Conservation (phyloP, 2,797 vertebrate species). For the Cetoscarus ocellatus region DNA sequence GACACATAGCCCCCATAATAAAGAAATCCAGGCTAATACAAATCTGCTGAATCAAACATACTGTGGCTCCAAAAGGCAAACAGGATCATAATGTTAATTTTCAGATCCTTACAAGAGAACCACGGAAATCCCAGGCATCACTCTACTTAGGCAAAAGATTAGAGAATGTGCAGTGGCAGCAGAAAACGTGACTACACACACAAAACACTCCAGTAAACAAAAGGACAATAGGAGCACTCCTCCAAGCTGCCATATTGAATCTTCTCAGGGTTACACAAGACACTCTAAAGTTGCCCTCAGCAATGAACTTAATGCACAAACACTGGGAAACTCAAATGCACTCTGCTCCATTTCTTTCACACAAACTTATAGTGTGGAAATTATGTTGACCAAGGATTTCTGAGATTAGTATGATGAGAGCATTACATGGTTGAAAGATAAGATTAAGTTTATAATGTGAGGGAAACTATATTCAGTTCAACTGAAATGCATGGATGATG, state of each 20-base stretch:
- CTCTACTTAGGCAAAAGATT: constrained; percentile 28
- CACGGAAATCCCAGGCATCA: constrained; percentile 34
- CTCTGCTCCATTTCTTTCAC: neutral
- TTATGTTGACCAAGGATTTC: neutral
- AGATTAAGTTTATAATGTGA: neutral
- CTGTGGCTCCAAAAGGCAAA: constrained; percentile 8
- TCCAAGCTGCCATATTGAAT: constrained; percentile 17
- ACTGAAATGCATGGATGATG: too few relatives aligned
- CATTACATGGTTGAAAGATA: neutral
- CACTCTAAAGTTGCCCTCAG: constrained; percentile 17
- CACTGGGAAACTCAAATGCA: neutral
- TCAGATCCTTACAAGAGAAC: constrained; percentile 14
- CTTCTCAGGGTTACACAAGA: constrained; percentile 26
- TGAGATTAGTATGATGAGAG: neutral
- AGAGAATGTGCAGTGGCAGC: constrained; percentile 25
- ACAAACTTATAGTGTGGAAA: neutral
- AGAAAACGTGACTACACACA: constrained; percentile 20
- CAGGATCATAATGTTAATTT: constrained; percentile 14
- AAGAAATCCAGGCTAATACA: constrained; percentile 1
- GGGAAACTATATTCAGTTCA: neutral
- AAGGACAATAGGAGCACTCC: constrained; percentile 11
- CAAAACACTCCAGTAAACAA: constrained; percentile 19
- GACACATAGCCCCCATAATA: too few relatives aligned
- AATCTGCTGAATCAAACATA: constrained; percentile 24
- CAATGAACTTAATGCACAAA: neutral